phyloP scores from a whole-genome alignment of 2,113 vertebrate genomes.

The Lanius collurio region DNA sequence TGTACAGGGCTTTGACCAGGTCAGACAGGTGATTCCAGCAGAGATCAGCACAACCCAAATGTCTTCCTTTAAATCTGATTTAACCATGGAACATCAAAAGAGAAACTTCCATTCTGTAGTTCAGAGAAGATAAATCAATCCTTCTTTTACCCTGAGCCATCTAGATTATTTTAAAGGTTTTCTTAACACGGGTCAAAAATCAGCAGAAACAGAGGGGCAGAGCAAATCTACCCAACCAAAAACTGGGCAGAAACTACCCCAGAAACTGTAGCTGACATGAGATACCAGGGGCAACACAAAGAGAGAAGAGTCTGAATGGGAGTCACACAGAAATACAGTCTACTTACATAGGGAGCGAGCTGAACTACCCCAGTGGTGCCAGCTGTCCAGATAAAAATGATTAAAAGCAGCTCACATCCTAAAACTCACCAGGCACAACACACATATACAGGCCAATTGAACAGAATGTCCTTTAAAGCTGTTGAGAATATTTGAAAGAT shows the following conservation, averaged over 20 bases:
- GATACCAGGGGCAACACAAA: background rate
- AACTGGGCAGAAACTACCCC: background rate
- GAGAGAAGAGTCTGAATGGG: background rate
- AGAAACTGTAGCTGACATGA: background rate
- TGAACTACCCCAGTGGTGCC: background rate
- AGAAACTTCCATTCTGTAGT: background rate
- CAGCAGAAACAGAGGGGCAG: background rate
- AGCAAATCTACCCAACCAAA: background rate
- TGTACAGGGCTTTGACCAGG: background rate
- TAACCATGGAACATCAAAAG: background rate
- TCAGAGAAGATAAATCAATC: background rate
- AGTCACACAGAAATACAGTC: background rate
- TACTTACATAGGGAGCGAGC: background rate
- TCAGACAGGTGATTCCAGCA: background rate
- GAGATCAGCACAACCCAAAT: background rate
- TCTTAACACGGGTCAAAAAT: background rate
- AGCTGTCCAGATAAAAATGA: background rate
- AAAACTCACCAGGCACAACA: background rate
- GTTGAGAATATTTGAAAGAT: conserved; percentile 12
- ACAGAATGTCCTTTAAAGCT: background rate
- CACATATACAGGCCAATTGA: background rate
- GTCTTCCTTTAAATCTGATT: background rate
- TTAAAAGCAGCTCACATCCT: background rate
- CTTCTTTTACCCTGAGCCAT: background rate
- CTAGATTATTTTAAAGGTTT: background rate